A percentile compares a stretch with the other conserved stretches of the same genome.
Evolutionary conservation across 2,797 vertebrate species (phyloP).

Genomic region (Sitta carolinensis): DNA sequence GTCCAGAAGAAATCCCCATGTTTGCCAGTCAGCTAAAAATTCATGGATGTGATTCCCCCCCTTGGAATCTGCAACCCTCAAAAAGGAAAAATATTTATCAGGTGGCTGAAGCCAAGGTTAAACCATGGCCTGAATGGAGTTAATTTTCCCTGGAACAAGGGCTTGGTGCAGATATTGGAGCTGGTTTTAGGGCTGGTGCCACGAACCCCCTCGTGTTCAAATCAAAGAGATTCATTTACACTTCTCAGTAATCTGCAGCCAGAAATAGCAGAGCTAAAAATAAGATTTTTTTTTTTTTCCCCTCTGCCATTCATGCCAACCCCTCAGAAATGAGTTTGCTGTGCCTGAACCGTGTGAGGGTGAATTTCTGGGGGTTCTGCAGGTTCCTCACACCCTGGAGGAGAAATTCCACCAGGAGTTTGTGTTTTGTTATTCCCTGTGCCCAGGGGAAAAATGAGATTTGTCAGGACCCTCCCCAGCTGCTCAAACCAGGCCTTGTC

Average conservation of each 20-base stretch:
- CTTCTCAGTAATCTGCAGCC: not conserved
- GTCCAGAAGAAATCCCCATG: accelerated
- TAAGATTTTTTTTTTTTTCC: not conserved
- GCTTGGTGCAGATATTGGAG: not conserved
- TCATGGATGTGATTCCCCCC: not conserved
- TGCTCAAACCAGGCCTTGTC: too few relatives aligned
- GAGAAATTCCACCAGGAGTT: too few relatives aligned
- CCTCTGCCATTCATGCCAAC: not conserved
- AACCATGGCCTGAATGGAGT: not conserved
- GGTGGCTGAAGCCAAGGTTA: not conserved
- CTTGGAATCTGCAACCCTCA: not conserved
- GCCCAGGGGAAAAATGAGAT: not conserved
- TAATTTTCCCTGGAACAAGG: not conserved
- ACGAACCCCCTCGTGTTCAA: not conserved
- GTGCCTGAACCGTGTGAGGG: not conserved
- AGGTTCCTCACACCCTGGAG: not conserved
- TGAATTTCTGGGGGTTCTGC: not conserved
- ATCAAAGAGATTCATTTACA: not conserved
- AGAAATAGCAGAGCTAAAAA: constrained; percentile 3
- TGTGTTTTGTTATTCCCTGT: not conserved
- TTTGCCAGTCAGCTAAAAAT: not conserved
- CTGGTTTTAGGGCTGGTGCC: not conserved
- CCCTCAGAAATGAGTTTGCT: not conserved
- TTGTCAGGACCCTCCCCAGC: not conserved
- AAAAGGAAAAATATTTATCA: not conserved